Conservation (phyloP, 2,797 vertebrate species). For the Macrochelys suwanniensis region DNA sequence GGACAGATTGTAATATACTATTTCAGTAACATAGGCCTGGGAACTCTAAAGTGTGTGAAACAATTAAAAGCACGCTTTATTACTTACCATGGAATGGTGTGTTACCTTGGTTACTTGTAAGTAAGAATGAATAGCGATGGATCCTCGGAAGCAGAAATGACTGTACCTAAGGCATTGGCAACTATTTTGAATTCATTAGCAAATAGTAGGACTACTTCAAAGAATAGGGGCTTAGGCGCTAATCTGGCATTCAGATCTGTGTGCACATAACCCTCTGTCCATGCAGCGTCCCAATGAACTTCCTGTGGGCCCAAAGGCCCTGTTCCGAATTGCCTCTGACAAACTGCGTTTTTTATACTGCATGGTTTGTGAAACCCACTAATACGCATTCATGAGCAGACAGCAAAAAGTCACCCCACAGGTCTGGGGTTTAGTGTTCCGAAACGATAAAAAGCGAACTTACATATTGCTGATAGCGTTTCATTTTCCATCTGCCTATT, state of each 20-base stretch:
- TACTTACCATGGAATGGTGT: not conserved
- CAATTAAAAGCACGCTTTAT: not conserved
- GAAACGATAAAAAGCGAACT: not conserved
- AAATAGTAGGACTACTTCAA: not conserved
- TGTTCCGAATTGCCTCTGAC: not conserved
- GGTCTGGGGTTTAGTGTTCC: not conserved
- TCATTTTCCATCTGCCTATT: not conserved
- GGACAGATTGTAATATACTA: not conserved
- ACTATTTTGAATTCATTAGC: not conserved
- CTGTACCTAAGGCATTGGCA: not conserved
- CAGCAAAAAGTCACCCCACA: not conserved
- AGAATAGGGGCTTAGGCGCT: not conserved
- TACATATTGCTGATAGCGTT: not conserved
- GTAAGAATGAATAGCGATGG: not conserved
- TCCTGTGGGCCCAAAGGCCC: rapidly evolving
- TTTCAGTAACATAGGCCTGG: not conserved
- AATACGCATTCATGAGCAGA: not conserved
- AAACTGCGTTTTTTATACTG: not conserved
- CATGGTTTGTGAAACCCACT: not conserved
- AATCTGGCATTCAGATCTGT: not conserved
- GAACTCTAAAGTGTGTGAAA: not conserved
- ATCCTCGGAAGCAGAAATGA: not conserved
- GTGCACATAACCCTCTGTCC: not conserved
- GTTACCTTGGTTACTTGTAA: not conserved
- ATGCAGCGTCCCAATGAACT: not conserved